Conservation (phyloP, 2,797 vertebrate genomes). For the Chiloscyllium punctatum region DNA sequence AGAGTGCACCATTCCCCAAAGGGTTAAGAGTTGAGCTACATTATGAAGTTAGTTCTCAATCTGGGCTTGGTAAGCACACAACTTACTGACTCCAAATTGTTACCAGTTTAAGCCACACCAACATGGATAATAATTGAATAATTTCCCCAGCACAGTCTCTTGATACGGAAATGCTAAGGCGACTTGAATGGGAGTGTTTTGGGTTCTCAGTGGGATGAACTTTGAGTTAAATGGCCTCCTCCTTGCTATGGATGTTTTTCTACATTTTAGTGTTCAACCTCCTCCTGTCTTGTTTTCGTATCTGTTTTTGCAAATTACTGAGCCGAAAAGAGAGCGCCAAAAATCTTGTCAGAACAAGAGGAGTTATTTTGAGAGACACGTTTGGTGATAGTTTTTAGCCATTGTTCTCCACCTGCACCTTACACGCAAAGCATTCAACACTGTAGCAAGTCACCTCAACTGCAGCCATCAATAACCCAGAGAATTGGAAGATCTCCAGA, state of each 20-base stretch:
- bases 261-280: neutral
- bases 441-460: constrained; percentile 11
- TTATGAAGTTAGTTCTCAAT: neutral
- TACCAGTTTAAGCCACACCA: neutral
- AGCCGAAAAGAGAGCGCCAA: neutral
- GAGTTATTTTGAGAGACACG: neutral
- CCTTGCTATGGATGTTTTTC: neutral
- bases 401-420: neutral
- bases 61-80: neutral
- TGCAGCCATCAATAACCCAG: neutral
- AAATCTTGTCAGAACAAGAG: neutral
- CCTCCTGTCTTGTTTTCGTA: neutral
- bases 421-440: constrained; percentile 10
- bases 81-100: neutral
- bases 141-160: neutral
- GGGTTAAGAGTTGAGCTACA: neutral
- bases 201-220: neutral
- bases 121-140: neutral
- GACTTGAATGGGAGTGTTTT: neutral
- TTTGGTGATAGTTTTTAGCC: neutral
- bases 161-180: neutral
- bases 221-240: neutral
- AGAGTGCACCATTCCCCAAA: neutral
- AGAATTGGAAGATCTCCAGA: constrained; percentile 15
- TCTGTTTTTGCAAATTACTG: neutral